These are phyloP conservation scores for Lepidotrigona ventralis DNA, from an alignment of 1,140 invertebrate genomes.

Conservation along the genomic window DNA sequence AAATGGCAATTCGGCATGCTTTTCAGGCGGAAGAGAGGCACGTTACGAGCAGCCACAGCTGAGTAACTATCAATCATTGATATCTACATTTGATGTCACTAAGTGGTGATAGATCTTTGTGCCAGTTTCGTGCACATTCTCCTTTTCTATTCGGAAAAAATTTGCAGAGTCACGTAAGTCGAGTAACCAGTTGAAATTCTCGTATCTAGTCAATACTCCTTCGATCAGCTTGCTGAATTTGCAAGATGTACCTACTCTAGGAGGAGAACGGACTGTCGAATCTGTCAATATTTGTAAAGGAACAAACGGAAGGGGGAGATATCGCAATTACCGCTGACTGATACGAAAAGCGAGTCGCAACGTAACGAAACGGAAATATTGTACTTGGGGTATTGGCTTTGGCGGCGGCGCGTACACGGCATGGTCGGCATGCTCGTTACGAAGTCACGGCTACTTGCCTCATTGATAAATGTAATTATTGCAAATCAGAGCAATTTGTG, in stretches of 20 bases:
- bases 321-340: conserved; percentile 3
- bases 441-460: too few relatives aligned
- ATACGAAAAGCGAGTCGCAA: too few relatives aligned
- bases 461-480: too few relatives aligned
- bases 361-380: conserved; percentile 17
- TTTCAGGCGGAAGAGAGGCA: conserved; percentile 26
- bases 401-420: too few relatives aligned
- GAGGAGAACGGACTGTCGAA: too few relatives aligned
- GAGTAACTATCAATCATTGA: conserved; percentile 27
- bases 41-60: not conserved
- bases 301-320: too few relatives aligned
- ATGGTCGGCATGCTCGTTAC: too few relatives aligned
- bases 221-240: not conserved
- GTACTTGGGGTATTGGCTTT: not conserved
- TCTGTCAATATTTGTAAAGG: not conserved
- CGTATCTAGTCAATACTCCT: not conserved
- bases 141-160: too few relatives aligned
- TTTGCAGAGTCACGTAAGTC: not conserved
- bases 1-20: conserved; percentile 37
- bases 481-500: too few relatives aligned
- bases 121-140: not conserved
- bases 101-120: not conserved
- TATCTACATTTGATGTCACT: too few relatives aligned
- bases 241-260: too few relatives aligned
- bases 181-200: not conserved